Percentiles rank a stretch among this genome's conserved stretches.
Conservation (phyloP, 2,797 vertebrate genomes). For the Lophotriccus pileatus region DNA sequence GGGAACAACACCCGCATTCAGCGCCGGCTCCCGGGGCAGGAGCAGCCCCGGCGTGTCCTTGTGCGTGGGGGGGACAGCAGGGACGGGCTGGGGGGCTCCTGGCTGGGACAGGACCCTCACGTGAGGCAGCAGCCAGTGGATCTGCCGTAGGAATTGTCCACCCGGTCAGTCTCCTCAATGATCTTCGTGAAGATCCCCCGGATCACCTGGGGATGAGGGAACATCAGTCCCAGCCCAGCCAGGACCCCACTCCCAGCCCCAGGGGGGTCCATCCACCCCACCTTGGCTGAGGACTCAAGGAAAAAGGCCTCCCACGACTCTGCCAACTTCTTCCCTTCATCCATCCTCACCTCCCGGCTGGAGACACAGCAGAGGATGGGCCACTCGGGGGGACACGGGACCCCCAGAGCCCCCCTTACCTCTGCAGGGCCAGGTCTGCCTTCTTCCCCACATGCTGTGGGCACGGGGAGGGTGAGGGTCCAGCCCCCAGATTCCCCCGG, state of each 20-base stretch:
- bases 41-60: neutral
- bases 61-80: neutral
- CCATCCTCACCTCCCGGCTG: slow-evolving; percentile 81
- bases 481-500: rapidly evolving
- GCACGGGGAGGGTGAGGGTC: neutral
- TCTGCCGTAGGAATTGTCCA: slow-evolving; percentile 56
- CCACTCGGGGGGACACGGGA: neutral
- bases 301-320: slow-evolving; percentile 86
- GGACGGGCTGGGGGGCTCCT: neutral
- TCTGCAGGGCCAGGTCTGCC: slow-evolving; percentile 86
- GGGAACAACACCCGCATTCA: neutral
- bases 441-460: slow-evolving; percentile 88
- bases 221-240: rapidly evolving
- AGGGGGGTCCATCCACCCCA: neutral
- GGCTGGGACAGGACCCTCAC: neutral
- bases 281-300: slow-evolving; percentile 88
- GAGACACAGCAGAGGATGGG: neutral
- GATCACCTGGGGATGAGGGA: slow-evolving; percentile 17
- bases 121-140: slow-evolving; percentile 33
- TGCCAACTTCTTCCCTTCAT: slow-evolving; percentile 87
- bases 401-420: slow-evolving; percentile 60
- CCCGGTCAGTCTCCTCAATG: slow-evolving; percentile 53
- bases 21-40: neutral
- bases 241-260: rapidly evolving
- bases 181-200: slow-evolving; percentile 61